Percentiles rank a stretch among this genome's conserved stretches.
Conservation (phyloP, 2,888 invertebrate species). For the Caenorhabditis sp. region DNA sequence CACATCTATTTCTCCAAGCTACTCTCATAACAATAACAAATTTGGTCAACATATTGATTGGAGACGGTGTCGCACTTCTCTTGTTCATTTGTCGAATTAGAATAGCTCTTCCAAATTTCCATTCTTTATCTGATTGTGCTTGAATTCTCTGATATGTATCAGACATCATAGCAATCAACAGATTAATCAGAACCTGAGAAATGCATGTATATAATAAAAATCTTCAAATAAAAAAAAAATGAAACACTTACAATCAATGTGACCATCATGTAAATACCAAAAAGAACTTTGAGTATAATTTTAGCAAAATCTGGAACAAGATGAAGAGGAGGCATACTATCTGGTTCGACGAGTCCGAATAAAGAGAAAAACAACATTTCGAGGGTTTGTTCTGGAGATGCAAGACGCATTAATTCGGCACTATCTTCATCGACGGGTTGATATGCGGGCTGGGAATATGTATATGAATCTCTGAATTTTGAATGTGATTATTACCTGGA, state of each 20-base stretch:
- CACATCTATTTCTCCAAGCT: slow-evolving; percentile 68
- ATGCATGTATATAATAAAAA: not conserved
- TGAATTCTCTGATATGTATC: slow-evolving; percentile 93
- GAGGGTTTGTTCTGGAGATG: slow-evolving; percentile 80
- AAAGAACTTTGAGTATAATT: slow-evolving; percentile 77
- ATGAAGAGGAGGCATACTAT: slow-evolving; percentile 75
- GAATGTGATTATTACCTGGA: slow-evolving; percentile 89
- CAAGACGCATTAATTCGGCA: slow-evolving; percentile 68
- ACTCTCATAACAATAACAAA: slow-evolving; percentile 71
- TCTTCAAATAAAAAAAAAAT: not conserved
- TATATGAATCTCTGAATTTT: too few species aligned
- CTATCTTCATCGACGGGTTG: slow-evolving; percentile 70
- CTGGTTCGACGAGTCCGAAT: slow-evolving; percentile 77
- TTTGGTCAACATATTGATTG: slow-evolving; percentile 91
- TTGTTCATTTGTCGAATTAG: slow-evolving; percentile 97
- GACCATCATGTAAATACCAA: slow-evolving; percentile 96
- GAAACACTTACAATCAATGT: slow-evolving; percentile 80
- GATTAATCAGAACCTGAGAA: slow-evolving; percentile 89
- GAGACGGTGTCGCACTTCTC: slow-evolving; percentile 95
- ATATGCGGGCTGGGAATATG: slow-evolving; percentile 68
- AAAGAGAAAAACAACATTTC: slow-evolving; percentile 87
- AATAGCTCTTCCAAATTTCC: slow-evolving; percentile 99
- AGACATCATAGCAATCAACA: slow-evolving; percentile 99
- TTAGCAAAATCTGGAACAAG: slow-evolving; percentile 72
- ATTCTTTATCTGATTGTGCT: slow-evolving; percentile 99